Evolutionary conservation across 2,797 vertebrate genomes (phyloP).

Genomic region (Silurus lanzhouensis): DNA sequence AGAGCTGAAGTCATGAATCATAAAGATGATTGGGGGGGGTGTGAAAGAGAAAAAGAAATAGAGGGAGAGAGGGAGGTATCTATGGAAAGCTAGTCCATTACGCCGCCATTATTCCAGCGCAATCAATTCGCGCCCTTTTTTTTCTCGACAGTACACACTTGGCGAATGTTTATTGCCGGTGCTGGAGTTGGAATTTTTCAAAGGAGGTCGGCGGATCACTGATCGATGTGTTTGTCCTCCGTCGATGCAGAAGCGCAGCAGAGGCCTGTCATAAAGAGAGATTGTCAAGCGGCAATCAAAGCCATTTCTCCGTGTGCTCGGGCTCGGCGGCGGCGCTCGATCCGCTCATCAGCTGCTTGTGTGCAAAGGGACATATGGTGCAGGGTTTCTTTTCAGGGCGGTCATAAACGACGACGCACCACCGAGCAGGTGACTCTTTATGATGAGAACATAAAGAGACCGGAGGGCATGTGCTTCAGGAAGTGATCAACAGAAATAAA

Average conservation of each 20-base stretch:
- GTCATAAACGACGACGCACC: neutral
- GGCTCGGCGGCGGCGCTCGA: neutral
- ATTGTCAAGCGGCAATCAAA: slow-evolving; percentile 78
- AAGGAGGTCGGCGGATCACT: slow-evolving; percentile 70
- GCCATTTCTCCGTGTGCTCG: slow-evolving; percentile 36
- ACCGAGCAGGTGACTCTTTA: neutral
- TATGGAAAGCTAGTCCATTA: slow-evolving; percentile 63
- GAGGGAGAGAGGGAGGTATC: slow-evolving; percentile 53
- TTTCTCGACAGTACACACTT: slow-evolving; percentile 67
- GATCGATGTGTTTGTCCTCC: slow-evolving; percentile 79
- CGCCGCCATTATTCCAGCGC: slow-evolving; percentile 71
- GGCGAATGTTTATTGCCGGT: slow-evolving; percentile 69
- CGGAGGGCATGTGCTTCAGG: neutral
- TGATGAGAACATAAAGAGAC: no score
- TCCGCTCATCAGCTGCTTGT: slow-evolving; percentile 20
- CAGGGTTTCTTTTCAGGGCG: neutral
- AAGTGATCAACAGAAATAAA: neutral
- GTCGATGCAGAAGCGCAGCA: slow-evolving; percentile 66
- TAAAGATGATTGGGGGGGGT: slow-evolving; percentile 33
- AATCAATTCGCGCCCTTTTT: slow-evolving; percentile 74
- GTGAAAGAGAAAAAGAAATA: slow-evolving; percentile 51
- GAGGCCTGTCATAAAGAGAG: slow-evolving; percentile 78
- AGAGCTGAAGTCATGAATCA: slow-evolving; percentile 66
- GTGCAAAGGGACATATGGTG: slow-evolving; percentile 24
- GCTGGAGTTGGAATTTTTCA: slow-evolving; percentile 62